These are phyloP conservation scores for Apogon talboti DNA, from an alignment of 2,797 vertebrate genomes.

Conservation along the genomic window DNA sequence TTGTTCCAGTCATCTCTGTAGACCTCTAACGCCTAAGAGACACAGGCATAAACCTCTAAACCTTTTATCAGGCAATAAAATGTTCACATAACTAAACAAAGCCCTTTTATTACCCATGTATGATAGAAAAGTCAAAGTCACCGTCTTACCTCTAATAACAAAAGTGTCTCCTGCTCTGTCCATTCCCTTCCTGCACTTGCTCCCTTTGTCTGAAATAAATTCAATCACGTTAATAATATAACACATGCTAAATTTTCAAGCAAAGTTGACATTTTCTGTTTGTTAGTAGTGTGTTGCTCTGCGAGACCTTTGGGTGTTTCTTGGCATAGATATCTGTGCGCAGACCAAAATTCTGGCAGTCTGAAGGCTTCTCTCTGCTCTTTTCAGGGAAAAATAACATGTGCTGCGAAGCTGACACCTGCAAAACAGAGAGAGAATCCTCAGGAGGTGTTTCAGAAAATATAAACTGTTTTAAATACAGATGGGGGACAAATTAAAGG, in stretches of 20 bases:
- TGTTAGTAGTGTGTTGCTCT: background rate
- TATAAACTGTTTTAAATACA: background rate
- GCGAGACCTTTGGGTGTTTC: slow-evolving; percentile 90
- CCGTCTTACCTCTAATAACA: slow-evolving; percentile 91
- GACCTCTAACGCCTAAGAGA: slow-evolving; percentile 92
- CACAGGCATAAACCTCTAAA: background rate
- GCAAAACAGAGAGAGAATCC: slow-evolving; percentile 13
- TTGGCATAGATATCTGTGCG: slow-evolving; percentile 93
- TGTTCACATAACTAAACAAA: background rate
- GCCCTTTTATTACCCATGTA: background rate
- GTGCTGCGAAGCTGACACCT: slow-evolving; percentile 96
- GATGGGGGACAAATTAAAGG: no score
- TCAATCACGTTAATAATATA: slow-evolving; percentile 3
- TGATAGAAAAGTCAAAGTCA: background rate
- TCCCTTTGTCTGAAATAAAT: slow-evolving; percentile 89
- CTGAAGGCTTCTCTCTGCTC: slow-evolving; percentile 91
- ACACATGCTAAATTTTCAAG: background rate
- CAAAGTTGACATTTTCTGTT: background rate
- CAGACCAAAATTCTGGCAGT: slow-evolving; percentile 95
- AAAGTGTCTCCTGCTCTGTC: slow-evolving; percentile 96
- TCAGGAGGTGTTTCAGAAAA: background rate
- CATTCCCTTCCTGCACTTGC: slow-evolving; percentile 95
- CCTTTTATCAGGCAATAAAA: background rate
- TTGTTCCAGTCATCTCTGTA: slow-evolving; percentile 99
- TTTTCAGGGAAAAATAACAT: slow-evolving; percentile 97